Evolutionary conservation across 2,113 vertebrate species (phyloP).

Genomic region (Rhea pennata): DNA sequence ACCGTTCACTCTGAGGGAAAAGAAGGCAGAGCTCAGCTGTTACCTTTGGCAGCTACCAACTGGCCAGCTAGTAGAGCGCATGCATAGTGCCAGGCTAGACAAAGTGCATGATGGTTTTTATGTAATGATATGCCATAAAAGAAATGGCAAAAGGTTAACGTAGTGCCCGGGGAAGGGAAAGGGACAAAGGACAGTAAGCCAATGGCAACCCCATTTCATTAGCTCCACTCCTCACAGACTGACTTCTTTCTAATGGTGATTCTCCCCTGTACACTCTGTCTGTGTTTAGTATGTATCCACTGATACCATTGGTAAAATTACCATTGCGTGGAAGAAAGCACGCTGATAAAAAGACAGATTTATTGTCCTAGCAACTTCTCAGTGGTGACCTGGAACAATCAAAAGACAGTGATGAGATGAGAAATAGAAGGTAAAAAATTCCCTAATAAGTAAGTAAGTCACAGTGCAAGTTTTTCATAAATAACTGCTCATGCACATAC

Average conservation of each 20-base stretch:
- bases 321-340: not conserved
- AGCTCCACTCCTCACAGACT: not conserved
- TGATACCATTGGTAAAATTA: not conserved
- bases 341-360: not conserved
- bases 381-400: not conserved
- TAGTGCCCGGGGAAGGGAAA: not conserved
- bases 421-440: not conserved
- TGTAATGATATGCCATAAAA: not conserved
- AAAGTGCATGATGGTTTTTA: rapidly evolving
- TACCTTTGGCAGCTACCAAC: not conserved
- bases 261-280: not conserved
- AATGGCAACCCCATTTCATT: not conserved
- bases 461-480: not conserved
- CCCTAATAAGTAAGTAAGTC: not conserved
- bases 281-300: not conserved
- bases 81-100: not conserved
- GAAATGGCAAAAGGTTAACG: not conserved
- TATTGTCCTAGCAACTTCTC: not conserved
- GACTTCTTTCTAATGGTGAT: not conserved
- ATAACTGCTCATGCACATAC: not conserved
- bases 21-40: not conserved
- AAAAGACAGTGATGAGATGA: not conserved
- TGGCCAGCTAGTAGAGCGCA: not conserved
- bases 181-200: not conserved
- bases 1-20: not conserved